Evolutionary conservation across 2,113 vertebrate genomes (phyloP), one percentile per base, ranked within the genome.

Genomic region (Notothenia coriiceps): DNA sequence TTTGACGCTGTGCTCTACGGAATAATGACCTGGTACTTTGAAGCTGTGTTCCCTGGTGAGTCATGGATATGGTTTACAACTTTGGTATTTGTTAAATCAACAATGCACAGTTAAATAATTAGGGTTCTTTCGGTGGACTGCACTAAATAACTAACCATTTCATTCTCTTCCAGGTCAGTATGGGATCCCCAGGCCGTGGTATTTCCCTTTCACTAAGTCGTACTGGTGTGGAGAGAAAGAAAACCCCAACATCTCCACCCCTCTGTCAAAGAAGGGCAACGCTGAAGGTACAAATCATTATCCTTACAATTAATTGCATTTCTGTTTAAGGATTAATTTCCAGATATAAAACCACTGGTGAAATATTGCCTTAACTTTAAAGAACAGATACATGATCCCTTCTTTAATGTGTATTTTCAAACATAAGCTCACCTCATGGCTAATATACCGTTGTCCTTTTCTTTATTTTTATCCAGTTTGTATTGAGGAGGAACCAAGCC

Each of bases 21-120:
- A 5, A 71, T 98, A 75, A 96, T 99, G 96, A 99, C 98, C 0
- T 99, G 98, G 97, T 99, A 99, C 92, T 96, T 99, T 22, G 98
- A 99, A 87, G 94, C 97, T 0, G 98, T 99, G 59, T 99, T 98
- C 81, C 98, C 98, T 94, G 98, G 98, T 99, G 89, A 91, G 80
- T 76, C 5, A 4, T 20, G 4, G 22, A 52, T 33, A 17, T 13
- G 6, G 2, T 51, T 60, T 44, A 59, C 2, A 3, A 2, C 10
- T n/a, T 2, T 60, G 20, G 8, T 20, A 13, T 55, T 57, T 44
- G 40, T 46, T 49, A n/a, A 67, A 54, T 56, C 6, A 5, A 0
- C 33, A 6, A 20, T 61, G 18, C 62, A 5, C 1, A 35, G 46
- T 47, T 51, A 49, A 73, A 52, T 22, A n/a, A 11, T 35, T 69